Evolutionary conservation across 2,113 vertebrate genomes (phyloP).

Genomic region (Craseonycteris thonglongyai): DNA sequence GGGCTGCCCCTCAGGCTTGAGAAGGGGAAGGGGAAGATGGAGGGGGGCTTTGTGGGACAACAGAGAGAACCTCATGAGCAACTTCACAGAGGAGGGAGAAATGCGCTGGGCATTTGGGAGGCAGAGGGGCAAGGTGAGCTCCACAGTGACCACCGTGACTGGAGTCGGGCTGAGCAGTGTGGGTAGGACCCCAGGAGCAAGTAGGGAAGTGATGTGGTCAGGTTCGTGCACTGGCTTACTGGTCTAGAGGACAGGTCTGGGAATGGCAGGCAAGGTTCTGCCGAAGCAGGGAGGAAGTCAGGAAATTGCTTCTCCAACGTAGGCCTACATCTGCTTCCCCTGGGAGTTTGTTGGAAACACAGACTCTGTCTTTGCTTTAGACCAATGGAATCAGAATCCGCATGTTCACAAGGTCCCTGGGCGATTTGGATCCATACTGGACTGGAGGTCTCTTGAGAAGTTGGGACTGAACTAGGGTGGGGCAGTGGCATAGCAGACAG

Average conservation of each 20-base stretch:
- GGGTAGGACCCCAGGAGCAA: neutral
- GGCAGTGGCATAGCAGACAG: no score
- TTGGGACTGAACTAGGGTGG: neutral
- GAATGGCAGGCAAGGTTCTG: rapidly evolving
- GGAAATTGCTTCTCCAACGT: neutral
- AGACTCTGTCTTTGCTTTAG: neutral
- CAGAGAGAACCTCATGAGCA: neutral
- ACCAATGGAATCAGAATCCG: neutral
- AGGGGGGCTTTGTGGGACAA: neutral
- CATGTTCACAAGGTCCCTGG: neutral
- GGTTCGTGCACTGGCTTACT: neutral
- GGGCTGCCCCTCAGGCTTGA: no score
- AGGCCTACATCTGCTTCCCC: neutral
- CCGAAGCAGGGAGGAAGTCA: neutral
- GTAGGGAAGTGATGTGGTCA: neutral
- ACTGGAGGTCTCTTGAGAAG: neutral
- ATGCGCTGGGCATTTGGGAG: rapidly evolving
- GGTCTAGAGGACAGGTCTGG: neutral
- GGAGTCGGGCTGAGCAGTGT: neutral
- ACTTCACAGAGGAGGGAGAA: neutral
- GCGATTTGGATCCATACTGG: neutral
- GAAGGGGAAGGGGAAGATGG: neutral
- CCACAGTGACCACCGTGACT: neutral
- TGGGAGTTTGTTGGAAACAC: neutral
- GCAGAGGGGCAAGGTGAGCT: neutral